phyloP scores from a whole-genome alignment of 1,140 invertebrate species.

The Oryzaephilus surinamensis region DNA sequence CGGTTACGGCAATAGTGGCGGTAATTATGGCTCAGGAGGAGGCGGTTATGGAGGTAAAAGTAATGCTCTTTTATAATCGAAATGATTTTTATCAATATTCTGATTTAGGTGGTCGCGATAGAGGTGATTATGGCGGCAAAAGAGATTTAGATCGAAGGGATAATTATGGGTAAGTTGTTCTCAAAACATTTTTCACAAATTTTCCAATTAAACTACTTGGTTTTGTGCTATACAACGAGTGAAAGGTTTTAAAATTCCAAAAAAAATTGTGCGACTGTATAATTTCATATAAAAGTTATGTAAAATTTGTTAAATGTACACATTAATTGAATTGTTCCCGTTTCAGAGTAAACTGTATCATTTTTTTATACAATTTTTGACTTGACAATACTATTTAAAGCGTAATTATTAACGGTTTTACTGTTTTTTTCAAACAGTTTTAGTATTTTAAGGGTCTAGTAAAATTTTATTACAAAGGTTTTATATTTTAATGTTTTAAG shows the following conservation, averaged over 20 bases:
- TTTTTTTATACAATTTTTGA: too few relatives aligned
- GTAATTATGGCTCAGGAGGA: slow-evolving; percentile 8
- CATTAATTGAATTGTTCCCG: background rate
- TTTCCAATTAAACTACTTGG: background rate
- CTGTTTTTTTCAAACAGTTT: too few relatives aligned
- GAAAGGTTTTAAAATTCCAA: background rate
- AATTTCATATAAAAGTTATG: background rate
- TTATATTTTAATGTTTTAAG: too few relatives aligned
- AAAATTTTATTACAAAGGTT: too few relatives aligned
- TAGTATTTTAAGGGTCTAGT: too few relatives aligned
- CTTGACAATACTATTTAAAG: too few relatives aligned
- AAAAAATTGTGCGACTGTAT: background rate
- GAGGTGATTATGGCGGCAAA: slow-evolving; percentile 14
- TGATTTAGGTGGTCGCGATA: slow-evolving; percentile 18
- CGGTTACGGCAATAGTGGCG: slow-evolving; percentile 10
- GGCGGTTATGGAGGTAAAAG: slow-evolving; percentile 14
- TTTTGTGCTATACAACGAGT: slow-evolving; percentile 1
- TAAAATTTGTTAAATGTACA: background rate
- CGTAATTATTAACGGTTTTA: too few relatives aligned
- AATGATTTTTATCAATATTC: background rate
- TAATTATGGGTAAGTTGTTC: slow-evolving; percentile 24
- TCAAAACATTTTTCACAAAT: too few relatives aligned
- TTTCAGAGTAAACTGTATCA: too few relatives aligned
- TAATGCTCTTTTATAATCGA: background rate
- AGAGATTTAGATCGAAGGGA: slow-evolving; percentile 18